Base-by-base conservation (phyloP, 1,140 invertebrate species). In the Drosophila santomea region DNA sequence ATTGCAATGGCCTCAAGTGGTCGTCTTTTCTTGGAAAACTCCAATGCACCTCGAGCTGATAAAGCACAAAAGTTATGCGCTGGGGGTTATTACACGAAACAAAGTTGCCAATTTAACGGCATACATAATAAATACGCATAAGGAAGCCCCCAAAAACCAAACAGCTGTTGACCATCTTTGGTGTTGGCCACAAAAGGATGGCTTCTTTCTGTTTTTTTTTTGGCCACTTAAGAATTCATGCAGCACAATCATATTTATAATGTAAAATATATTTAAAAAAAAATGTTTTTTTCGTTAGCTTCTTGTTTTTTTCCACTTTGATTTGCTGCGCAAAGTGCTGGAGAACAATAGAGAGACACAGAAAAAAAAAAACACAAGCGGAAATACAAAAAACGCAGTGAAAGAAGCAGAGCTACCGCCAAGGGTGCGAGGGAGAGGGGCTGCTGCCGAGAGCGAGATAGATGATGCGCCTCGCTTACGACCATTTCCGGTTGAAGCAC, bases 401-500 rank as follows among this genome's bases (percentile, higher is more conserved):
- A 48, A 61, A 36, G 47, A 68, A 69, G 59, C 62, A 52, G 75
- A 45, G 57, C 59, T 50, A 67, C 38, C 17, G 35, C 20, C 10
- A 41, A 17, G 44, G 60, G 35, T 66, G 71, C 51, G 72, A 50
- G 20, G 28, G 52, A 63, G 54, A 44, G 64, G 80, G 39, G 61
- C 52, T 56, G 12, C 48, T 52, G n/a, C 51, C 60, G 71, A 39
- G 63, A 73, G 56, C 45, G 76, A 63, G 81, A 66, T 63, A 50
- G 81, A 56, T 69, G 83, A 89, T 84, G 83, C 83, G 84, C 84
- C 83, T 89, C 80, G 83, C 80, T 89, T 88, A 88, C 83, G 80
- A 67, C 76, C 84, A 66, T 89, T 91, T 91, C 89, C 89, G 89
- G 89, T 91, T 80, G 81, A 80, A 91, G 89, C 89, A 91, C 89